phyloP scores from a whole-genome alignment of 2,888 invertebrate genomes.

The Drosophila multiciliata region DNA sequence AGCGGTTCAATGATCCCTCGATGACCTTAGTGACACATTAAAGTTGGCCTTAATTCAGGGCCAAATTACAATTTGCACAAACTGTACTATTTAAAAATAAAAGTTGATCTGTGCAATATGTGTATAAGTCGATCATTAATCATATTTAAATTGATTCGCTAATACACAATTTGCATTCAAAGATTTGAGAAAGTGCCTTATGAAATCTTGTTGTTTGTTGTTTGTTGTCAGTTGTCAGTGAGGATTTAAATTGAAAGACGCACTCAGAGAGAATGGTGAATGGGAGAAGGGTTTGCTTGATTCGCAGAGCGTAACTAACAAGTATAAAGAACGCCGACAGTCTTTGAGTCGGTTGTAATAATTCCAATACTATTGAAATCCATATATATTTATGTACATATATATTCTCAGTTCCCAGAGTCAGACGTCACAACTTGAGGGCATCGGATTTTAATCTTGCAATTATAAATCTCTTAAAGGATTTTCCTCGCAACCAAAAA shows the following conservation, averaged over 20 bases:
- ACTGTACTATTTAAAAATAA: neutral
- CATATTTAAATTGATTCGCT: constrained; percentile 44
- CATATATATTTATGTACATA: neutral
- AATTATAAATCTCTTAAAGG: neutral
- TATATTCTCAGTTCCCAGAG: neutral
- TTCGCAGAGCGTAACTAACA: constrained; percentile 29
- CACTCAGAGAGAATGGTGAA: neutral
- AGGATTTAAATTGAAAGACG: constrained; percentile 42
- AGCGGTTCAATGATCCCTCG: constrained; percentile 30
- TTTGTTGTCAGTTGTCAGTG: neutral
- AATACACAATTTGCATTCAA: constrained; percentile 57
- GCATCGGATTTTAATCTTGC: neutral
- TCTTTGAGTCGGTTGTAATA: constrained; percentile 19
- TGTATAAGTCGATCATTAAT: neutral
- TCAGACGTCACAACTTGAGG: neutral
- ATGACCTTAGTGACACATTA: constrained; percentile 32
- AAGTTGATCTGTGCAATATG: neutral
- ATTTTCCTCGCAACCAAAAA: neutral
- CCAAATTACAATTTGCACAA: neutral
- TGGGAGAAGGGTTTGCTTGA: neutral
- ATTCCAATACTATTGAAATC: neutral
- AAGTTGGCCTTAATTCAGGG: constrained; percentile 29
- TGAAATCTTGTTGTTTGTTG: constrained; percentile 18
- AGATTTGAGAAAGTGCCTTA: constrained; percentile 53
- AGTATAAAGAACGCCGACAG: constrained; percentile 6